Evolutionary conservation across 2,113 vertebrate species (phyloP), one percentile per base, ranked within the genome.

Genomic region (Talpa occidentalis): DNA sequence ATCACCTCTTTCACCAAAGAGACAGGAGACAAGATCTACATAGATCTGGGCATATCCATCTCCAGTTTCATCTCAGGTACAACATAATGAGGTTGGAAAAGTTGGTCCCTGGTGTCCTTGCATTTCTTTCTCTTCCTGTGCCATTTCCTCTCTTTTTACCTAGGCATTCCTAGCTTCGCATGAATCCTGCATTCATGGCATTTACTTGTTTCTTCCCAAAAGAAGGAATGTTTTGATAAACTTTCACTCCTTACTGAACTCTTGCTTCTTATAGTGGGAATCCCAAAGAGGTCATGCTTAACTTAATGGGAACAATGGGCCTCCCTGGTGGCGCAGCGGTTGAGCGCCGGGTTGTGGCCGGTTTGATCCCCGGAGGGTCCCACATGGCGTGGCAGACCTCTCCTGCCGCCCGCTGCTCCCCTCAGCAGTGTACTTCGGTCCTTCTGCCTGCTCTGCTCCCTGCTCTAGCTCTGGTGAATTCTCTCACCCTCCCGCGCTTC

Each of bases 51-150:
- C 60, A 35, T 81, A 11, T 67, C 74, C 81, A 87, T 87, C 52
- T 56, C 85, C 35, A 90, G 67, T 62, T 93, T 93, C 28, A 81
- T 73, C 70, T 93, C 95, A 96, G 86, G 81, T 90, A 87, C 42
- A 82, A 24, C 26, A 64, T 3, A 3, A 56, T 26, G 3, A 77
- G 21, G 42, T 82, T 88, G n/a, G 69, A 69, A 82, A 76, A n/a
- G 32, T 73, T 74, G 73, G 66, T 84, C 47, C 59, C 37, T 40
- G 32, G 21, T 70, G 14, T 40, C 14, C 44, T 32, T 28, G 19
- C 32, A 66, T 44, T 54, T 42, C 52, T 74, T 93, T n/a, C 52
- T 42, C 10, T 52, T 60, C 35, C 30, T 73, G 66, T 49, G 47
- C 32, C 72, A 35, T 40, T 64, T 89, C 26, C 35, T 11, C 49